These are phyloP conservation scores for Parochlus steinenii DNA, from an alignment of 2,888 invertebrate genomes.

Conservation along the genomic window DNA sequence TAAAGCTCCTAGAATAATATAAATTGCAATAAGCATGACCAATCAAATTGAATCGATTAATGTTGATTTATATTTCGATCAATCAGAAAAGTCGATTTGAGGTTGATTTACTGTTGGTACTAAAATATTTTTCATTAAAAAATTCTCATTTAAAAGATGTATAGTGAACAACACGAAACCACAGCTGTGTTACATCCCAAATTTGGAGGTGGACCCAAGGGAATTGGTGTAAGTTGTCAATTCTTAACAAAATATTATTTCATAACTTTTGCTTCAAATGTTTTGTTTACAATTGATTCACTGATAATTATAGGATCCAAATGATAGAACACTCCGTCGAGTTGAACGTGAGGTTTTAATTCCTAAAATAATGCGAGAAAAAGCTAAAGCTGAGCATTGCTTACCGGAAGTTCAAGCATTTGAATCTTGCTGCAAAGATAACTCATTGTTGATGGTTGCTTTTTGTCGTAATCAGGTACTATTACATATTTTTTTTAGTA, in stretches of 20 bases:
- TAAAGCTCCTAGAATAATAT: no score
- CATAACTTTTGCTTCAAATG: background rate
- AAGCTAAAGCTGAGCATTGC: slow-evolving; percentile 67
- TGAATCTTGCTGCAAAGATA: slow-evolving; percentile 53
- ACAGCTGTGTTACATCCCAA: slow-evolving; percentile 32
- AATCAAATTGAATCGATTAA: no score
- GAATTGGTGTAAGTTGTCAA: slow-evolving; percentile 33
- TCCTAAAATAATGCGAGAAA: slow-evolving; percentile 75
- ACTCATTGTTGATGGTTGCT: slow-evolving; percentile 50
- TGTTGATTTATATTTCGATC: no score
- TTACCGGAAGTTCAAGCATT: slow-evolving; percentile 50
- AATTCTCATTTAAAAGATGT: no score
- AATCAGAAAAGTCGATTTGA: no score
- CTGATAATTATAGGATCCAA: slow-evolving; percentile 66
- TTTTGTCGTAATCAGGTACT: slow-evolving; percentile 59
- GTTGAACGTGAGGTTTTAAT: slow-evolving; percentile 80
- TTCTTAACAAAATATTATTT: slow-evolving; percentile 6
- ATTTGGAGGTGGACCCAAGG: slow-evolving; percentile 36
- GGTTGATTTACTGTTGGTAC: no score
- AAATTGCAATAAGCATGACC: no score
- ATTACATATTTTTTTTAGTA: no score
- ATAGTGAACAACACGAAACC: no score
- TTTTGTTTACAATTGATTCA: no score
- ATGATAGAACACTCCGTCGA: slow-evolving; percentile 64
- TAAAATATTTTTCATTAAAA: no score